Percentiles rank a stretch among this genome's conserved stretches.
Conservation (phyloP, 2,113 vertebrate species). For the Urocolius indicus region DNA sequence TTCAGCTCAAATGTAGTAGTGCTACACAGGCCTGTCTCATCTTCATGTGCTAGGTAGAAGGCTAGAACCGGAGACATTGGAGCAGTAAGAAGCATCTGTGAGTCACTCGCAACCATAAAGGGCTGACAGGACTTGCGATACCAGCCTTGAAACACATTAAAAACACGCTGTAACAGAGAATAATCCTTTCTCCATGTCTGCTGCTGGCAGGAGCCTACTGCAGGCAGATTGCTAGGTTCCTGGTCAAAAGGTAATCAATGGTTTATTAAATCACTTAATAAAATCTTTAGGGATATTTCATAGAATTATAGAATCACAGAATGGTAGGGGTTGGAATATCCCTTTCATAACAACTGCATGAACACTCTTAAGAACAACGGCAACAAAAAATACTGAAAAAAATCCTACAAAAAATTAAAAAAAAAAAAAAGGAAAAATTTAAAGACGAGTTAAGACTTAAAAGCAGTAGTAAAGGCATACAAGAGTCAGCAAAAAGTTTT, state of each 20-base stretch:
- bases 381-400: neutral
- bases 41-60: neutral
- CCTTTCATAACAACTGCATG: neutral
- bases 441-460: neutral
- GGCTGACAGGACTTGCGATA: neutral
- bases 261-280: neutral
- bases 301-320: too few relatives aligned
- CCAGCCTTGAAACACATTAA: neutral
- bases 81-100: neutral
- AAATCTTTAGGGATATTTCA: neutral
- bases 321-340: too few relatives aligned
- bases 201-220: neutral
- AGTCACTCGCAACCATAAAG: neutral
- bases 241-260: neutral
- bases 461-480: neutral
- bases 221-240: neutral
- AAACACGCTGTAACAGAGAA: neutral
- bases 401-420: too few relatives aligned
- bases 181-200: neutral
- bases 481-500: neutral
- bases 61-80: neutral
- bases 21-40: neutral
- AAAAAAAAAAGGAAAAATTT: neutral
- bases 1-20: fast-evolving
- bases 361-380: neutral